Evolutionary conservation across 30 jellyfish, hydroid and myxozoan genomes (phyloP), one percentile per base, ranked within the genome.

Genomic region (Chrysaora quinquecirrha): DNA sequence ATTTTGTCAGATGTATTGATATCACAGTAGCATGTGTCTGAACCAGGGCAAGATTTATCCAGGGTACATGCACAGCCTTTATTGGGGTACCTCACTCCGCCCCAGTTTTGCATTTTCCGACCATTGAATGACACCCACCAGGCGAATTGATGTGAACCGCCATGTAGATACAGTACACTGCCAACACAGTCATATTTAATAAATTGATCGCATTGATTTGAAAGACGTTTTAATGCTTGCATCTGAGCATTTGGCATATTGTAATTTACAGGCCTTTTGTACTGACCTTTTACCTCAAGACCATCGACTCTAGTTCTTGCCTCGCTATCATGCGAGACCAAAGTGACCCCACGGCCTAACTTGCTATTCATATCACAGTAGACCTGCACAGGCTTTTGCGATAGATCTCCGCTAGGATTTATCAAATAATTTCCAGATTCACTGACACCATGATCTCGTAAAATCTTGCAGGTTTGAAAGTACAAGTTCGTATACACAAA

Each of bases 281-380:
- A n/a, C n/a, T n/a, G n/a, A n/a, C n/a, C n/a, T n/a, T 10, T n/a
- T 24, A 0, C 74, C 25, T 78, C 89, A 46, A 24, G 7, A 16
- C 89, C 89, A 0, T 64, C 30, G 20, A 78, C 89, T 16, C 3
- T 48, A n/a, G 72, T 61, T 25, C 82, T 27, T 20, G 73, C 81
- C 34, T 78, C 89, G 28, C 89, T 78, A 48, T 78, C 89, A 49
- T 78, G 89, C 21, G 89, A 78, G n/a, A 78, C 49, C 0, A 78
- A 64, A 20, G 89, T 78, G 34, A 78, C 72, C 14, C 89, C 89
- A 1, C 20, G 58, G 22, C 56, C 73, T 14, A 21, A 27, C 63
- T 29, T 48, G 71, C 89, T 62, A n/a, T n/a, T n/a, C n/a, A n/a
- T n/a, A n/a, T n/a, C n/a, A n/a, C n/a, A n/a, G n/a, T n/a, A n/a